Evolutionary conservation across 2,797 vertebrate genomes (phyloP).

Genomic region (Sibirionetta formosa): DNA sequence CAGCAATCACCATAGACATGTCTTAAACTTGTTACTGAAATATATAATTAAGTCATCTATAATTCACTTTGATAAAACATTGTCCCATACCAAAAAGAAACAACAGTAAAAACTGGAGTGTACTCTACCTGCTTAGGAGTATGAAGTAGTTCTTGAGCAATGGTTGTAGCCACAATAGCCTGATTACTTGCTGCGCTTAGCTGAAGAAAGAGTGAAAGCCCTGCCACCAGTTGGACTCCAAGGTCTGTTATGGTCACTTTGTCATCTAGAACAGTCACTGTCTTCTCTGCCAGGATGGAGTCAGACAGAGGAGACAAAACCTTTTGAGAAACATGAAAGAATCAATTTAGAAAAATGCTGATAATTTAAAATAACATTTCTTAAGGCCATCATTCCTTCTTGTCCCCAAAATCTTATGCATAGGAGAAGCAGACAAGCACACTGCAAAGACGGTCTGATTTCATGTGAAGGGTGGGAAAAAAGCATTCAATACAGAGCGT

Average conservation of each 20-base stretch:
- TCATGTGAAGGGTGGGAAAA: background rate
- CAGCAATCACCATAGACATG: fast-evolving
- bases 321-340: constrained; percentile 74
- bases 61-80: fast-evolving
- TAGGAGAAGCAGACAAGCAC: background rate
- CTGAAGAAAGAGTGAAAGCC: constrained; percentile 91
- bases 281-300: constrained; percentile 97
- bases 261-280: constrained; percentile 93
- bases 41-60: background rate
- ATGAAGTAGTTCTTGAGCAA: constrained; percentile 92
- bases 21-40: background rate
- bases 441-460: background rate
- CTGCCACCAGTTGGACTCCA: constrained; percentile 93
- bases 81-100: background rate
- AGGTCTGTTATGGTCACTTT: constrained; percentile 95
- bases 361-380: background rate
- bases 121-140: constrained; percentile 91
- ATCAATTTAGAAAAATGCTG: background rate
- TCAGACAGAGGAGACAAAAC: constrained; percentile 96
- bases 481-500: background rate
- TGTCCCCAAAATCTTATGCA: background rate
- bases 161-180: constrained; percentile 89
- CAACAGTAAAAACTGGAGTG: background rate
- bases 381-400: background rate
- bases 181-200: constrained; percentile 88